Evolutionary conservation across 2,113 vertebrate genomes (phyloP), one percentile per base, ranked within the genome.

Genomic region (Neolamprologus tretocephalus): DNA sequence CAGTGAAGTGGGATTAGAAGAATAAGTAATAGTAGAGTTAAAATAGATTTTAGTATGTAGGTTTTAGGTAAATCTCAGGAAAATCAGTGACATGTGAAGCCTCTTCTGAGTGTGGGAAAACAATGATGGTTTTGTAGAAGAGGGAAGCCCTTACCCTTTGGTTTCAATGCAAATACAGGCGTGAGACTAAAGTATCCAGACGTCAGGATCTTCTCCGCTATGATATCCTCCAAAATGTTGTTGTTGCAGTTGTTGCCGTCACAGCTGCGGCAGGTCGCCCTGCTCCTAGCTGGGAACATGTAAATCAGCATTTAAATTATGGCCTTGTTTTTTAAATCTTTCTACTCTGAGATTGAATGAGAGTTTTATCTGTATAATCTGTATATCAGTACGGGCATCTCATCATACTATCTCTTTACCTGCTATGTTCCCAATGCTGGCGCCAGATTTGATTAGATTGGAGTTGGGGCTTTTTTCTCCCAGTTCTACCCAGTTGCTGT

Each of bases 401-500:
- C 45, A 80, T n/a, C 7, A 73, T 8, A 11, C 7, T 12, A 49
- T 55, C 33, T 47, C 10, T 14, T 82, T 90, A 96, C 95, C 95
- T 91, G 95, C 95, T 28, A 94, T 86, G 61, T 94, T 95, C 2
- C 91, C 93, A 14, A 96, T 92, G 85, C n/a, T 55, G 54, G 14
- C 23, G 17, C 87, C 90, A 4, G 91, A 61, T 89, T 82, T 83
- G 82, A 96, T 93, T 11, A 96, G 90, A 80, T 93, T 95, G 5
- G 91, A 13, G 26, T 93, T 95, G 5, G 96, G 94, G 4, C 17
- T 3, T 26, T 1, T 87, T 4, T 89, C 90, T 5, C 92, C 92
- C 57, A 95, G 47, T 45, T 96, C 96, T 31, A 95, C 89, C 95
- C 95, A 96, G 94, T 96, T 95, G 71, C 93, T 96, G 53, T 96